Conservation (phyloP, 2,797 vertebrate genomes). For the Poecilia gillii region DNA sequence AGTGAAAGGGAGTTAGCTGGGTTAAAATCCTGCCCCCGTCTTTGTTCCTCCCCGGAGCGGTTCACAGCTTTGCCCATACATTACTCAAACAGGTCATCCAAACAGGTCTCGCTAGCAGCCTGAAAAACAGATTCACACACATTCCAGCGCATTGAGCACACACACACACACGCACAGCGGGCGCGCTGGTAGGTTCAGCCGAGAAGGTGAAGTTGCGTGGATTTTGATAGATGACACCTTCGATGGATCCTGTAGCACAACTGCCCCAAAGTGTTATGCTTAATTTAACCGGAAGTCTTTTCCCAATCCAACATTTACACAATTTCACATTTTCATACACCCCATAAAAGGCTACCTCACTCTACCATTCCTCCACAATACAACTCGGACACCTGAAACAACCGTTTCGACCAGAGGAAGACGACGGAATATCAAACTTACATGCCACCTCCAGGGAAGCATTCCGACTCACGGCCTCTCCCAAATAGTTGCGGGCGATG, state of each 20-base stretch:
- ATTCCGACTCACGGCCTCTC: slow-evolving; percentile 93
- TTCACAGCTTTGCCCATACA: slow-evolving; percentile 73
- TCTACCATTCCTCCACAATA: slow-evolving; percentile 20
- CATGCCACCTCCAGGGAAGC: slow-evolving; percentile 96
- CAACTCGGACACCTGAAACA: slow-evolving; percentile 12
- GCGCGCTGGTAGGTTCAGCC: slow-evolving; percentile 50
- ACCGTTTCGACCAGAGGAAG: slow-evolving; percentile 14
- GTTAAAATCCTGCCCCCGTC: slow-evolving; percentile 70
- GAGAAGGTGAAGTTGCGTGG: slow-evolving; percentile 59
- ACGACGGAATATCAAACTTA: slow-evolving; percentile 79
- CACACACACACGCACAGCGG: slow-evolving; percentile 16
- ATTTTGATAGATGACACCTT: slow-evolving; percentile 69
- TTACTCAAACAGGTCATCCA: slow-evolving; percentile 78
- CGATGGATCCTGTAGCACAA: slow-evolving; percentile 30
- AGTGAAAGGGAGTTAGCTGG: slow-evolving; percentile 71
- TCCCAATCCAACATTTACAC: slow-evolving; percentile 58
- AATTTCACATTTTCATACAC: slow-evolving; percentile 19
- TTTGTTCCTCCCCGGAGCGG: slow-evolving; percentile 65
- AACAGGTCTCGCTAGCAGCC: slow-evolving; percentile 72
- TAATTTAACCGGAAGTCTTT: slow-evolving; percentile 82
- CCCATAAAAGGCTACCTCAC: slow-evolving; percentile 40
- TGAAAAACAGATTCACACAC: slow-evolving; percentile 61
- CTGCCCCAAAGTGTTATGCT: slow-evolving; percentile 74
- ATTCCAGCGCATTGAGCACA: slow-evolving; percentile 33
- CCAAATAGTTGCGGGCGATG: slow-evolving; percentile 94